These are phyloP conservation scores for Rattus rattus DNA, from an alignment of 2,113 vertebrate species.

Conservation along the genomic window DNA sequence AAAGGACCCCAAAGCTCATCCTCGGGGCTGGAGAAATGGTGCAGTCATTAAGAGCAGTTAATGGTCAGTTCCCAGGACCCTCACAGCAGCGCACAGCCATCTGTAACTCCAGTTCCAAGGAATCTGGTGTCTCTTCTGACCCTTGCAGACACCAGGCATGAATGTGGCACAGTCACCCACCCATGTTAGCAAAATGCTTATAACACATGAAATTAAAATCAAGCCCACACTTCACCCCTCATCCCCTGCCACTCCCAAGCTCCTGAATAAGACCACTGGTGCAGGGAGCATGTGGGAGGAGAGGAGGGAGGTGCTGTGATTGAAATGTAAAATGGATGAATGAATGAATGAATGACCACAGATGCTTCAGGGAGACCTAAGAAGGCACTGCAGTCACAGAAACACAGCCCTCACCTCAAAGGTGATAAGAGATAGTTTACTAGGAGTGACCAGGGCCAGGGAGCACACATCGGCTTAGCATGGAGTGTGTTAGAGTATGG, in stretches of 20 bases:
- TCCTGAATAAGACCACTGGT: not conserved
- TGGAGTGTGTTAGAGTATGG: not conserved
- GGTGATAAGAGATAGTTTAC: not conserved
- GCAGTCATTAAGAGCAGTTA: not conserved
- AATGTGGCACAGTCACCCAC: not conserved
- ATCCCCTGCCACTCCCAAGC: not conserved
- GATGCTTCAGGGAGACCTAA: not conserved
- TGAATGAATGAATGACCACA: not conserved
- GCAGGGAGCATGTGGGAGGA: too few species aligned
- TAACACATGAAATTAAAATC: not conserved
- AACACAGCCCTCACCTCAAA: not conserved
- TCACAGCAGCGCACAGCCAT: not conserved
- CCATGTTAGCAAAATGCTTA: not conserved
- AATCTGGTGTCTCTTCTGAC: not conserved
- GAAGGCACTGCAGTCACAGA: not conserved
- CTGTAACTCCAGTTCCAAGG: not conserved
- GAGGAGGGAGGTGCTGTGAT: too few species aligned
- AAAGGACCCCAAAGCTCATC: not conserved
- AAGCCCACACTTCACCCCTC: not conserved
- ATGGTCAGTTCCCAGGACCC: not conserved
- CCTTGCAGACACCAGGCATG: not conserved
- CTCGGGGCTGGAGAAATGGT: not conserved
- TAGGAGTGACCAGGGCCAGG: not conserved
- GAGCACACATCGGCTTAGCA: not conserved
- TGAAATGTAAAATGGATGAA: too few species aligned